A percentile compares a stretch with the other conserved stretches of the same genome.
phyloP scores from a whole-genome alignment of 1,140 invertebrate species.

The Neocloeon triangulifer region DNA sequence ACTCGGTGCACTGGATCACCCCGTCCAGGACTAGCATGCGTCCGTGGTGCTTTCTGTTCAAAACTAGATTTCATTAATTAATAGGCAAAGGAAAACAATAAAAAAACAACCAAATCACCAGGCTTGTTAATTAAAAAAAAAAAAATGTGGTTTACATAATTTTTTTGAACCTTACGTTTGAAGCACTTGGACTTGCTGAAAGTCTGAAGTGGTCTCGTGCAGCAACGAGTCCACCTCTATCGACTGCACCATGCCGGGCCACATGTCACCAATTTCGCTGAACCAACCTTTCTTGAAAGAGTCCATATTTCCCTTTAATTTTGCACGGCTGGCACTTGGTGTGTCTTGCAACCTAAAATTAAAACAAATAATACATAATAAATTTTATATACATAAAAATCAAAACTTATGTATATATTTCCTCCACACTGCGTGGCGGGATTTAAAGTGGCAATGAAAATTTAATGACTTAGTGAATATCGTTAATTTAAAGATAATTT shows the following conservation, averaged over 20 bases:
- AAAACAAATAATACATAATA: too few relatives aligned
- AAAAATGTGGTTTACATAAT: too few relatives aligned
- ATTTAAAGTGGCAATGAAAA: too few relatives aligned
- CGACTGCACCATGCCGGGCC: slow-evolving; percentile 81
- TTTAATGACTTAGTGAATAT: too few relatives aligned
- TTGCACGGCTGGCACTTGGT: too few relatives aligned
- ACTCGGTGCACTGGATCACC: slow-evolving; percentile 89
- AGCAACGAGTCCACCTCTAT: slow-evolving; percentile 69
- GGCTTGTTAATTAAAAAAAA: slow-evolving; percentile 2
- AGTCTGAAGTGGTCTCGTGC: slow-evolving; percentile 60
- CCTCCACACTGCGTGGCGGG: too few relatives aligned
- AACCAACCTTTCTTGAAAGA: slow-evolving; percentile 66
- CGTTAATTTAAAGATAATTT: too few relatives aligned
- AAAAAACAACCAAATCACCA: background rate
- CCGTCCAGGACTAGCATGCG: slow-evolving; percentile 80
- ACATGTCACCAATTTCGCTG: slow-evolving; percentile 66
- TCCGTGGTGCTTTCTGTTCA: slow-evolving; percentile 59
- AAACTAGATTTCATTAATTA: slow-evolving; percentile 1
- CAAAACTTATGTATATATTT: too few relatives aligned
- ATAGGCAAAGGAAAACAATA: background rate
- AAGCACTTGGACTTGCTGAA: slow-evolving; percentile 74
- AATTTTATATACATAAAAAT: too few relatives aligned
- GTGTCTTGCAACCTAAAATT: too few relatives aligned
- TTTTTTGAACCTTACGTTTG: slow-evolving; percentile 50
- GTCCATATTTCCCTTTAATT: too few relatives aligned